These are phyloP conservation scores for Amblyornis subalaris DNA, from an alignment of 2,113 vertebrate species.

Conservation along the genomic window DNA sequence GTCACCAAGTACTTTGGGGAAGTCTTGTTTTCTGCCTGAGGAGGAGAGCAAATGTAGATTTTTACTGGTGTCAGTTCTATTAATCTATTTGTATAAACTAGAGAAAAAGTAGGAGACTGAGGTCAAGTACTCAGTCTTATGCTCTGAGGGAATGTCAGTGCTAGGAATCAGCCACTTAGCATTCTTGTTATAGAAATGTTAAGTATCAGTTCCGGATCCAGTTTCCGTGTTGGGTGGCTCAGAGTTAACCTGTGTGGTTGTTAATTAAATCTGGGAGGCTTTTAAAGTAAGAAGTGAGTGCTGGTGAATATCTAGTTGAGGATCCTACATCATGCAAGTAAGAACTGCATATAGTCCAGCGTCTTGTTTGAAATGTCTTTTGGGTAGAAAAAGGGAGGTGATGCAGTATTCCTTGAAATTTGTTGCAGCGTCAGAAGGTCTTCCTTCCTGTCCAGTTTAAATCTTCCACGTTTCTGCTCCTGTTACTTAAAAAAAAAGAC, in stretches of 20 bases:
- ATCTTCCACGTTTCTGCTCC: background rate
- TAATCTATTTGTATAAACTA: background rate
- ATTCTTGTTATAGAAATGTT: background rate
- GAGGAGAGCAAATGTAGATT: background rate
- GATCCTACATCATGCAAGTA: background rate
- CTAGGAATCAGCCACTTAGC: background rate
- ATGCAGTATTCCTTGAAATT: background rate
- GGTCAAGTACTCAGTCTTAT: background rate
- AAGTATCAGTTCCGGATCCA: background rate
- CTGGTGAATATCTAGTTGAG: background rate
- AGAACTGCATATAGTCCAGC: background rate
- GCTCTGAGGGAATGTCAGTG: background rate
- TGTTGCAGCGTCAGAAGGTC: background rate
- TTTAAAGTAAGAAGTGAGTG: background rate
- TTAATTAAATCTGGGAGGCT: background rate
- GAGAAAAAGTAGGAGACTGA: background rate
- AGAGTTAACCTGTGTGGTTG: background rate
- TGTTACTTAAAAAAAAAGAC: background rate
- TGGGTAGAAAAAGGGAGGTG: background rate
- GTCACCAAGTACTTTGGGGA: fast-evolving
- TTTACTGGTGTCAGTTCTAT: background rate
- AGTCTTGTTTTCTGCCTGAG: background rate
- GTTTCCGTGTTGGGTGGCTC: background rate
- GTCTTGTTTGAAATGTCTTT: background rate
- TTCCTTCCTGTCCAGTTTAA: background rate